These are phyloP conservation scores for Noctua janthina DNA, from an alignment of 2,888 invertebrate genomes.

Conservation along the genomic window DNA sequence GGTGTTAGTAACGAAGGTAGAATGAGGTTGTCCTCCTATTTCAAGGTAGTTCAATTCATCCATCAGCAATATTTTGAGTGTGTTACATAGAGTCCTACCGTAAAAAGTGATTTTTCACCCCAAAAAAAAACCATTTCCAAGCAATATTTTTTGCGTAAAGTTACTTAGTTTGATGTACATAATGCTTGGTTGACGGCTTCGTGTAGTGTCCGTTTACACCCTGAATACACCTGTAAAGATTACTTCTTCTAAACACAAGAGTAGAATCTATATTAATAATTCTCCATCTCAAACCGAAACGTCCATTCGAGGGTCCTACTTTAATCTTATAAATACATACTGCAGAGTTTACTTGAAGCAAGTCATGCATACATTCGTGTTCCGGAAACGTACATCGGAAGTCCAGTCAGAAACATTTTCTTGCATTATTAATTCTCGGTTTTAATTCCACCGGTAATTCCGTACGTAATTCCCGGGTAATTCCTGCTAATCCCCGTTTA, in stretches of 20 bases:
- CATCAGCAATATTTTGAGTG: too few species aligned
- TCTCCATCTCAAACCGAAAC: conserved; percentile 4
- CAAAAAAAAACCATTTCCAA: too few species aligned
- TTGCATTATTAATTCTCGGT: conserved; percentile 65
- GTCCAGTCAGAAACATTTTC: conserved; percentile 49
- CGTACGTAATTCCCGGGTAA: conserved; percentile 41
- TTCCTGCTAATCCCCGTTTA: conserved; percentile 56
- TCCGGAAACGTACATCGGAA: conserved; percentile 50
- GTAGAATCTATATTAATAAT: conserved; percentile 17
- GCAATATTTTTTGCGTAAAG: too few species aligned
- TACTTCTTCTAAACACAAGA: neutral
- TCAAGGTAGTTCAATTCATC: neutral
- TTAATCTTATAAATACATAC: conserved; percentile 35
- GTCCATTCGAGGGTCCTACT: neutral
- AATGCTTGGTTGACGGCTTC: too few species aligned
- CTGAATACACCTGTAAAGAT: neutral
- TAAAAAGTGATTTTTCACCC: too few species aligned
- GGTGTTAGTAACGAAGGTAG: neutral
- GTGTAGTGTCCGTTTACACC: too few species aligned
- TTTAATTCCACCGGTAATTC: conserved; percentile 46
- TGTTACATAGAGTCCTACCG: too few species aligned
- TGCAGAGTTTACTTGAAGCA: conserved; percentile 19
- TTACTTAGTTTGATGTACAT: too few species aligned
- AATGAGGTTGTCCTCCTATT: neutral
- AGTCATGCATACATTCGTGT: conserved; percentile 42